These are phyloP conservation scores for Lypha dubia DNA, from an alignment of 2,888 invertebrate genomes.

Conservation along the genomic window DNA sequence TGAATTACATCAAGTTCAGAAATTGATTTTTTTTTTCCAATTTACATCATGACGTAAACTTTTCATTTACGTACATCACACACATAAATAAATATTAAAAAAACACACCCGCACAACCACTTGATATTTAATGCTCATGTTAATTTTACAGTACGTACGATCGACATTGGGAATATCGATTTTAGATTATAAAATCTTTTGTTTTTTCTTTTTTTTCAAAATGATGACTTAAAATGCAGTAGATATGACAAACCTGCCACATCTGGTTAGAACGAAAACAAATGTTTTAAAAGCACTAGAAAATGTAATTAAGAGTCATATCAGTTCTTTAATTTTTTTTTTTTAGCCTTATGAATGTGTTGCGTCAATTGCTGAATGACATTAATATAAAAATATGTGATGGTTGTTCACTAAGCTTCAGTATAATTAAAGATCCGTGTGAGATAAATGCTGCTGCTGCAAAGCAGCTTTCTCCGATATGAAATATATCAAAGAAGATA, in stretches of 20 bases:
- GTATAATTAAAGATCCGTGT: not conserved
- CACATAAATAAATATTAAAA: constrained; percentile 3
- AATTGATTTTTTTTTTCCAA: constrained; percentile 34
- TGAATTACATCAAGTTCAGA: constrained; percentile 60
- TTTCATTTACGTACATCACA: constrained; percentile 22
- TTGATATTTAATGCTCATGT: constrained; percentile 11
- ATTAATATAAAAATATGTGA: not conserved
- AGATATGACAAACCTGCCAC: constrained; percentile 4
- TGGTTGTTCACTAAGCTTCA: not conserved
- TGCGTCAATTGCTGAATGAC: constrained; percentile 9
- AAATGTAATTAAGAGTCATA: not conserved
- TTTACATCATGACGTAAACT: constrained; percentile 52
- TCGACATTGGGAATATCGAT: constrained; percentile 4
- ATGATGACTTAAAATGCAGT: not conserved
- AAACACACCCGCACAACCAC: not conserved
- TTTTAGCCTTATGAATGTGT: not conserved
- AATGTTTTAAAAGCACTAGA: not conserved
- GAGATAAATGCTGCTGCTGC: not conserved
- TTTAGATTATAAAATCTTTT: not conserved
- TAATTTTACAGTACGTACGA: not conserved
- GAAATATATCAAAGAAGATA: too few species aligned
- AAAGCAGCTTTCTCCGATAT: too few species aligned
- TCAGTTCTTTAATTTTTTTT: not conserved
- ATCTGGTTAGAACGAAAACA: constrained; percentile 17
- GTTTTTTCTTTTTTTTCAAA: not conserved